Evolutionary conservation across 2,888 invertebrate species (phyloP), one percentile per base, ranked within the genome.

Genomic region (Formica aserva): DNA sequence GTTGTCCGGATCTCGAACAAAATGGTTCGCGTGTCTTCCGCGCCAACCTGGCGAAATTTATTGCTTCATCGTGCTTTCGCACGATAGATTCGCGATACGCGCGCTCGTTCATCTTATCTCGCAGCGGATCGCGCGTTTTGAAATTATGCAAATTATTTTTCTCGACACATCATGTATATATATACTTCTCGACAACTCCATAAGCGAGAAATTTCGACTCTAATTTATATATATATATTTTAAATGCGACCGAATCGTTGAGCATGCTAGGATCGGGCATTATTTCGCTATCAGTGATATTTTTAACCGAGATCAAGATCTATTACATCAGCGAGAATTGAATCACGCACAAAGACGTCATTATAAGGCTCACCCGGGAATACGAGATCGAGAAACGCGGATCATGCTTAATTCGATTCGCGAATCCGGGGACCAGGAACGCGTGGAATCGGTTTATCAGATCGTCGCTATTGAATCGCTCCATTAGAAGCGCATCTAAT

Each of bases 401-500:
- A 89, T 86, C 80, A 45, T 48, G 80, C 76, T 86, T 91, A 89
- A 90, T 89, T 82, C 76, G 86, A 87, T 87, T 82, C 38, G 52
- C 55, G 78, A 69, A 52, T 32, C 15, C 15, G 38, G 22, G 41
- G 63, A 45, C 8, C 65, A 11, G 86, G 86, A 67, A 85, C 84
- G 84, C 66, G 72, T 71, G 63, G 85, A 84, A 91, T 87, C 88
- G 85, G 91, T 92, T 92, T 92, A 94, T 94, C 93, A 87, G 94
- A 94, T 94, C 92, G 91, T 90, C 90, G 90, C 91, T 92, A 94
- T 94, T 94, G 92, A 94, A 94, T 94, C 93, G 93, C 90, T 94
- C 94, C 94, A 94, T 94, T 94, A 94, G 92, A 87, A 92, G 91
- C 86, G 88, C 86, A 90, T 89, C 91, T 89, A 91, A 92, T 82